Base-by-base conservation (phyloP, 1,140 invertebrate genomes). In the Belonocnema kinseyi region DNA sequence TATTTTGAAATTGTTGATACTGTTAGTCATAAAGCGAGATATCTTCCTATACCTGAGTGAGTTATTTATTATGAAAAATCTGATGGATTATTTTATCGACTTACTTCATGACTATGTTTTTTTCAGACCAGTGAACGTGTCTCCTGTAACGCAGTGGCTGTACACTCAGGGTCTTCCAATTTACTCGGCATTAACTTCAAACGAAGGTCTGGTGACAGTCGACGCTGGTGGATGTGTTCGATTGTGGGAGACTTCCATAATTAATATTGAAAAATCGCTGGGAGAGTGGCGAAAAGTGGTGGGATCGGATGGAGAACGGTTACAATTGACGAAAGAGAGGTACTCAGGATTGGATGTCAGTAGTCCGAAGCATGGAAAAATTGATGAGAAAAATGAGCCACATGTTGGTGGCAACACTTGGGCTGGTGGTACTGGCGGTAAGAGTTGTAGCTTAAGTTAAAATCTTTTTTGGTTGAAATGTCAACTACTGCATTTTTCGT, bases 381-480 rank as follows among this genome's bases (percentile, higher is more conserved):
- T 97, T 40, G 97, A 99, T 89, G 94, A 96, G 0, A 95, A 96
- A 11, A 96, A 96, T 85, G 93, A 96, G 66, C 97, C 97, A 0
- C 98, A 99, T 92, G 97, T 98, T 74, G 98, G 98, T 73, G 98
- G 98, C 6, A 98, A 98, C 85, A 98, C 96, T 1, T 99, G 98
- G 98, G 97, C 98, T 53, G 98, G 98, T 11, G 98, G 98, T 50
- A 97, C 96, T 54, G 98, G 98, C 70, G 96, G 96, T 71, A 81
- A 72, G 33, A 54, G 58, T 33, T 33, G 26, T 33, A 33, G 26
- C 26, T 33, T 33, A 26, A 26, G 21, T 26, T 26, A 26, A 26
- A 26, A 26, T 26, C 21, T 26, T 26, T 26, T 26, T 26, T 26
- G 21, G 21, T 26, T 26, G 1, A 26, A 26, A 26, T 26, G 3